Evolutionary conservation across 2,888 invertebrate species (phyloP).

Genomic region (Bugulina stolonifera): DNA sequence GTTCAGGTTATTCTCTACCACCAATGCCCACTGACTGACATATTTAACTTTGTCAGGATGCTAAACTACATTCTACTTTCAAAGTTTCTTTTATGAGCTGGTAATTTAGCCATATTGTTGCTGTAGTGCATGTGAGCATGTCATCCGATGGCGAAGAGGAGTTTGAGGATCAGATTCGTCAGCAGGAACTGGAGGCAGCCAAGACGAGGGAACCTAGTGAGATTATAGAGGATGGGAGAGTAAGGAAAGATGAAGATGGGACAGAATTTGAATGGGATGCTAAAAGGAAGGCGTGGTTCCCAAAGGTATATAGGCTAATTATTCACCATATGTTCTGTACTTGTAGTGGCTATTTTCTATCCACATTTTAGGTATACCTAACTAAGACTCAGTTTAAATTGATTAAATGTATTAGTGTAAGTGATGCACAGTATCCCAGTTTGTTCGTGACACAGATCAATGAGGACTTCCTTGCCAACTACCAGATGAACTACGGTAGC

Average conservation of each 20-base stretch:
- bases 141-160: slow-evolving; percentile 33
- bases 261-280: slow-evolving; percentile 85
- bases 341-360: no score
- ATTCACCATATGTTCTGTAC: background rate
- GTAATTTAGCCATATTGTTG: no score
- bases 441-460: slow-evolving; percentile 67
- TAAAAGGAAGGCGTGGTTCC: slow-evolving; percentile 88
- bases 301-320: slow-evolving; percentile 60
- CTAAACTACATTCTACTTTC: no score
- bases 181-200: slow-evolving; percentile 67
- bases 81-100: no score
- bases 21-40: no score
- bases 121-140: no score
- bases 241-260: slow-evolving; percentile 63
- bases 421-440: no score
- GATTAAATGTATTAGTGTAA: no score
- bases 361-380: no score
- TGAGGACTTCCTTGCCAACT: slow-evolving; percentile 89
- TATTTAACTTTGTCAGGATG: no score
- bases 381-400: no score
- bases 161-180: slow-evolving; percentile 35
- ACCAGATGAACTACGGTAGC: slow-evolving; percentile 80
- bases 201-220: slow-evolving; percentile 49
- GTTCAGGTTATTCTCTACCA: no score
- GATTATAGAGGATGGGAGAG: slow-evolving; percentile 36